Evolutionary conservation across 2,888 invertebrate genomes (phyloP).

Genomic region (Drosophila setosimentum): DNA sequence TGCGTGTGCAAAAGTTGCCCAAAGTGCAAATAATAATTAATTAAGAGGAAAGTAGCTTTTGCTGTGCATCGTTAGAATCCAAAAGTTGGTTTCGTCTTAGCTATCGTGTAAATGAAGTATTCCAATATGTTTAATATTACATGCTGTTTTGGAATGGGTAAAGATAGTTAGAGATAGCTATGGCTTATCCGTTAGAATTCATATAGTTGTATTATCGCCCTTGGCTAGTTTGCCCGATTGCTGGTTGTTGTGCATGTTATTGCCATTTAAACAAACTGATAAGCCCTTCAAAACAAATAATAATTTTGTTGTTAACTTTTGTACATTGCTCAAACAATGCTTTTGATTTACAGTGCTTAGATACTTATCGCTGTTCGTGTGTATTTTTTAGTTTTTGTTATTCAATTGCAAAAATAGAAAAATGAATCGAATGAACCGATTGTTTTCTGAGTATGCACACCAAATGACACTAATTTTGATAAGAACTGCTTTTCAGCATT

Average conservation of each 20-base stretch:
- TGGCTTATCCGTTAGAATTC: constrained; percentile 43
- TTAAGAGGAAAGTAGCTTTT: constrained; percentile 39
- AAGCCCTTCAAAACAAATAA: constrained; percentile 58
- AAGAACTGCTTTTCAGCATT: constrained; percentile 2
- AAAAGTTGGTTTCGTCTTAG: too few species aligned
- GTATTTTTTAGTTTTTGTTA: background rate
- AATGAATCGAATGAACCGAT: constrained; percentile 19
- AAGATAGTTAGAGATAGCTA: constrained; percentile 17
- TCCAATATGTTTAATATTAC: constrained; percentile 1
- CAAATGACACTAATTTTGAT: constrained; percentile 6
- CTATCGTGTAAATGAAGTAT: constrained; percentile 2
- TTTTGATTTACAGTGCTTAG: constrained; percentile 53
- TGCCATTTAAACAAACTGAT: constrained; percentile 66
- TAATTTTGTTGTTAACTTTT: constrained; percentile 62
- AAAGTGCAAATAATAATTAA: constrained; percentile 68
- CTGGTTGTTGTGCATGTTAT: constrained; percentile 36
- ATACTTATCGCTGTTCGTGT: constrained; percentile 26
- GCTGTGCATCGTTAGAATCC: background rate
- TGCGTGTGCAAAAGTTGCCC: constrained; percentile 26
- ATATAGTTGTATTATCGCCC: constrained; percentile 34
- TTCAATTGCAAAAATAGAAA: background rate
- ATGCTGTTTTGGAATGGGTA: background rate
- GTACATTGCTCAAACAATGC: constrained; percentile 67
- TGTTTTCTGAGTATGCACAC: constrained; percentile 18
- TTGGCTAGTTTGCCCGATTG: constrained; percentile 30